Percentiles rank a stretch among this genome's conserved stretches.
These are phyloP conservation scores for Matsumyia berberina DNA, from an alignment of 2,888 invertebrate genomes.

Conservation along the genomic window DNA sequence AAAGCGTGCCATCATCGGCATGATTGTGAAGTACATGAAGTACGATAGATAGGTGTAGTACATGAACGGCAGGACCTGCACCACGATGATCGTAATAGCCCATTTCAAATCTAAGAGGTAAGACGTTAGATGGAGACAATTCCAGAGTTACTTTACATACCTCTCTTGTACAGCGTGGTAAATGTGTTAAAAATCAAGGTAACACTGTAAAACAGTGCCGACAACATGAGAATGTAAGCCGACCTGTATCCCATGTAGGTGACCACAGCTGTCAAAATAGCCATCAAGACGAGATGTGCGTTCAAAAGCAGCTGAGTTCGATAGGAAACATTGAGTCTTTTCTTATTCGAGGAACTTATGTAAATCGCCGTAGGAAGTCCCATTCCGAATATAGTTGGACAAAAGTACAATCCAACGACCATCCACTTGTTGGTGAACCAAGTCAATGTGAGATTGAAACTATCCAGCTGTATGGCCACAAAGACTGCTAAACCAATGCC, in stretches of 20 bases:
- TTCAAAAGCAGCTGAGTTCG: slow-evolving; percentile 82
- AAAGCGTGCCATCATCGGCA: slow-evolving; percentile 87
- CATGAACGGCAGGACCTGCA: slow-evolving; percentile 84
- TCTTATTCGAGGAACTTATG: slow-evolving; percentile 81
- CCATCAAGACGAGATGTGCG: slow-evolving; percentile 82
- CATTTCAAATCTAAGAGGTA: slow-evolving; percentile 80
- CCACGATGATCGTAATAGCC: slow-evolving; percentile 82
- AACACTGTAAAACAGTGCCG: slow-evolving; percentile 81
- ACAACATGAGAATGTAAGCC: slow-evolving; percentile 80
- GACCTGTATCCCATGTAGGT: slow-evolving; percentile 81
- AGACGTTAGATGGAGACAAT: not conserved
- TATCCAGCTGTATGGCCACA: slow-evolving; percentile 83
- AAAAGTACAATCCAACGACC: slow-evolving; percentile 84
- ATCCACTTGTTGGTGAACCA: slow-evolving; percentile 87
- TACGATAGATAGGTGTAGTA: slow-evolving; percentile 85
- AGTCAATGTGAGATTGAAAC: slow-evolving; percentile 84
- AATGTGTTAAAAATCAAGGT: slow-evolving; percentile 81
- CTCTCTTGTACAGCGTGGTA: slow-evolving; percentile 81
- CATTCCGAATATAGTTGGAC: slow-evolving; percentile 82
- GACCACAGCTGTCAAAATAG: slow-evolving; percentile 79
- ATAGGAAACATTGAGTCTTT: slow-evolving; percentile 79
- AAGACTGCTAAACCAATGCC: slow-evolving; percentile 79
- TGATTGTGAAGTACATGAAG: slow-evolving; percentile 85
- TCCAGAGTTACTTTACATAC: slow-evolving; percentile 77
- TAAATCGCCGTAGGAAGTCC: slow-evolving; percentile 82